Percentiles rank a stretch among this genome's conserved stretches.
phyloP scores from a whole-genome alignment of 2,113 vertebrate genomes.

The Sitta europaea region DNA sequence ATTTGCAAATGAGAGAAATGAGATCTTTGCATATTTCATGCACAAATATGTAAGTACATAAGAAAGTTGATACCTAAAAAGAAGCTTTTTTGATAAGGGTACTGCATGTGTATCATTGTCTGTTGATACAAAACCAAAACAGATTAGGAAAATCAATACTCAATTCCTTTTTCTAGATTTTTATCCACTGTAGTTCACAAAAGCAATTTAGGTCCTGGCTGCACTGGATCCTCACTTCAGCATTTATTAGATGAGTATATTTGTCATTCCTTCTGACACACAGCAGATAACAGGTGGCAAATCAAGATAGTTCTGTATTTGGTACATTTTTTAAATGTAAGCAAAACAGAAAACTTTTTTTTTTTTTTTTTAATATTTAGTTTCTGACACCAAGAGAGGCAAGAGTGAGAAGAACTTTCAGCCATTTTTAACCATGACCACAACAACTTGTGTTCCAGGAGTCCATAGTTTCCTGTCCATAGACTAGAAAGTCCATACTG shows the following conservation, averaged over 20 bases:
- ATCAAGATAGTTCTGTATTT: conserved; percentile 7
- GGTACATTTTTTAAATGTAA: background rate
- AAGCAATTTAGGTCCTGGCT: conserved; percentile 44
- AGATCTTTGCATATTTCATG: background rate
- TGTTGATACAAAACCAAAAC: conserved; percentile 52
- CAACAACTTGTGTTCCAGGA: background rate
- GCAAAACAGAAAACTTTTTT: background rate
- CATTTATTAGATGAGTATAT: conserved; percentile 54
- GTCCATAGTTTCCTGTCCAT: too few species aligned
- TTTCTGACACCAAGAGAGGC: background rate
- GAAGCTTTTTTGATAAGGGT: background rate
- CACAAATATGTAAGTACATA: background rate
- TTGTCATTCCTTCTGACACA: conserved; percentile 44
- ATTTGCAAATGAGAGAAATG: background rate
- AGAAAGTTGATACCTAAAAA: background rate
- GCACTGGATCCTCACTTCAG: conserved; percentile 43
- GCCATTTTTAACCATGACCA: background rate
- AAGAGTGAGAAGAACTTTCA: background rate
- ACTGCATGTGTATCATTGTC: background rate
- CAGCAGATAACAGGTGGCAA: background rate
- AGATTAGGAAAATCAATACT: conserved; percentile 66
- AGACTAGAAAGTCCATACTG: too few species aligned
- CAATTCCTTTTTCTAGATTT: conserved; percentile 67
- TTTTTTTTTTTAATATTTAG: too few species aligned
- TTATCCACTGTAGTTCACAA: conserved; percentile 48